phyloP scores from a whole-genome alignment of 2,888 invertebrate genomes.

The Gortyna flavago region DNA sequence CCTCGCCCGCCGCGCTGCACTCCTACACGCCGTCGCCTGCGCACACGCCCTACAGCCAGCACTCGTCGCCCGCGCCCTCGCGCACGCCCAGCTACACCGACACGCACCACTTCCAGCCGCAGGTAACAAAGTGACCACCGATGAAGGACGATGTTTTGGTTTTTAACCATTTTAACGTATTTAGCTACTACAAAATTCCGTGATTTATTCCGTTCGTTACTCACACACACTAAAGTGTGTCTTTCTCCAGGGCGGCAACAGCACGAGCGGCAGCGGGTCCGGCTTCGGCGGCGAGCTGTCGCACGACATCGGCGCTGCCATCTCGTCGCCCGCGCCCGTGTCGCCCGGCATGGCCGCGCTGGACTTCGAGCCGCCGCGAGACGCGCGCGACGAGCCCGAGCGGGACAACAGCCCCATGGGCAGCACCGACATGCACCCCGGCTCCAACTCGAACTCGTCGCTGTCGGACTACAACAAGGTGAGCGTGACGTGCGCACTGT shows the following conservation, averaged over 20 bases:
- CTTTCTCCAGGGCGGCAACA: constrained; percentile 67
- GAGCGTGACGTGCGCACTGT: too few relatives aligned
- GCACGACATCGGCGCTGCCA: constrained; percentile 94
- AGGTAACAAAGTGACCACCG: constrained; percentile 15
- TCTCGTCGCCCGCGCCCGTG: constrained; percentile 92
- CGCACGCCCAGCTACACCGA: constrained; percentile 76
- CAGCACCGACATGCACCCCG: constrained; percentile 69
- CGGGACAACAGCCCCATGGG: constrained; percentile 60
- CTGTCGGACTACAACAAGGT: constrained; percentile 85
- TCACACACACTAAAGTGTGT: neutral
- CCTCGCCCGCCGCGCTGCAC: constrained; percentile 76
- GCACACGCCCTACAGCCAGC: constrained; percentile 87
- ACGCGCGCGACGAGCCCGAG: constrained; percentile 72
- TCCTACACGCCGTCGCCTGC: constrained; percentile 85
- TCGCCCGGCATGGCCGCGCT: constrained; percentile 93
- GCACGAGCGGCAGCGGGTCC: constrained; percentile 68
- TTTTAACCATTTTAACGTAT: neutral
- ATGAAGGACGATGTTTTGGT: neutral
- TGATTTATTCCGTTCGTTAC: neutral
- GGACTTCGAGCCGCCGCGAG: constrained; percentile 92
- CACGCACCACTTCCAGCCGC: constrained; percentile 64
- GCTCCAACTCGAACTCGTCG: constrained; percentile 72
- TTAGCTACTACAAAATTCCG: neutral
- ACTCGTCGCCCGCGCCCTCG: constrained; percentile 83
- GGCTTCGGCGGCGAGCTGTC: constrained; percentile 92